Base-by-base conservation (phyloP, 2,113 vertebrate species). In the Rhinolophus ferrumequinum region DNA sequence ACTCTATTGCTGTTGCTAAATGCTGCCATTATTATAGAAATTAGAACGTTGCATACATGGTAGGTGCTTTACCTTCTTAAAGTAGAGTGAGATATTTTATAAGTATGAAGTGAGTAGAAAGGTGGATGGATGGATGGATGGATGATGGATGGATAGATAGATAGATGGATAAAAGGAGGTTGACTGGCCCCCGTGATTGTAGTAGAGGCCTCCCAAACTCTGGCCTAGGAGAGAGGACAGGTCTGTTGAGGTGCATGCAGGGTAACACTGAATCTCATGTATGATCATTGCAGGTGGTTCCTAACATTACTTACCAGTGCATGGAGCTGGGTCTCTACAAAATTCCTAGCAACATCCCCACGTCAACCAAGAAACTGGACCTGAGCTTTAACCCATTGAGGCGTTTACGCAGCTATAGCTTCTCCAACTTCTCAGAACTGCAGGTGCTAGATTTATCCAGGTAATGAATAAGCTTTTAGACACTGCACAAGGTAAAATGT, bases 381-480 rank as follows among this genome's bases (percentile, higher is more conserved):
- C 97, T 99, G 72, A 99, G 99, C 93, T 99, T 99, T 98, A 99
- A 98, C 83, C 97, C 98, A 3, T 86, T 99, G 95, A 87, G 67
- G 24, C 95, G 52, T 3, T 87, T 99, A 92, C 33, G n/a, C 1
- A 72, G 94, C 58, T 96, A 97, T 88, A 94, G 97, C 91, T 99
- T 99, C 98, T 97, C 97, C 13, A 95, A 35, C 1, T 93, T 99
- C 9, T 94, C 97, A 89, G 97, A 98, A 88, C 90, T 99, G 30
- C 93, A 96, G 47, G 70, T 98, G 92, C 97, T 99, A 94, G 99
- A 99, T 94, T 98, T 99, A 88, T 97, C 98, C 96, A 98, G 99
- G 99, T 99, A 98, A 97, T 58, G 30, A 95, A 33, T 50, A 50
- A 70, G 24, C 7, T 87, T 93, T 94, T 84, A 79, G 26, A 33